These are phyloP conservation scores for Antechinus flavipes DNA, from an alignment of 2,113 vertebrate species.

Conservation along the genomic window DNA sequence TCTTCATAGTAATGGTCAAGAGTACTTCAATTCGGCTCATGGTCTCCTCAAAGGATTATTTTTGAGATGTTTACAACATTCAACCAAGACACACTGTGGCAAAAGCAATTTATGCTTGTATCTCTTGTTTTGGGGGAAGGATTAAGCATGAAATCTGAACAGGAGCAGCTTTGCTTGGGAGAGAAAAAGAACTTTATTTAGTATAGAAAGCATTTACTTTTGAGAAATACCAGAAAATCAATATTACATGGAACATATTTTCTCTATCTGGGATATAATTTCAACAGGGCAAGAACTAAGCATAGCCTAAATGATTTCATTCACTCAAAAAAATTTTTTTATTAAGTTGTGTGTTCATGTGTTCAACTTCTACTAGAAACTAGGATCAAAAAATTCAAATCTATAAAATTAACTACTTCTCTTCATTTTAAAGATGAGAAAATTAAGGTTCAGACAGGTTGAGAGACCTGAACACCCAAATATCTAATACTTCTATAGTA, in stretches of 20 bases:
- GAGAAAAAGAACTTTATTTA: neutral
- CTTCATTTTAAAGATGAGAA: neutral
- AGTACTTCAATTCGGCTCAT: neutral
- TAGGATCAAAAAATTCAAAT: neutral
- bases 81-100: neutral
- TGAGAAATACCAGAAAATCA: slow-evolving; percentile 1
- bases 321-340: neutral
- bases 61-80: neutral
- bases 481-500: neutral
- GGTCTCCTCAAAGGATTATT: neutral
- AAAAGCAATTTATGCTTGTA: neutral
- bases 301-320: neutral
- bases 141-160: neutral
- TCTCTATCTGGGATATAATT: neutral
- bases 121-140: neutral
- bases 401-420: neutral
- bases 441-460: neutral
- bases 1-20: neutral
- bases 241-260: neutral
- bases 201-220: neutral
- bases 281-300: neutral
- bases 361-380: neutral
- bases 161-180: neutral
- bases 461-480: neutral
- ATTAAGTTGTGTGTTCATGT: neutral